Conservation (phyloP, 2,888 invertebrate species). For the Phrixothrix hirtus region DNA sequence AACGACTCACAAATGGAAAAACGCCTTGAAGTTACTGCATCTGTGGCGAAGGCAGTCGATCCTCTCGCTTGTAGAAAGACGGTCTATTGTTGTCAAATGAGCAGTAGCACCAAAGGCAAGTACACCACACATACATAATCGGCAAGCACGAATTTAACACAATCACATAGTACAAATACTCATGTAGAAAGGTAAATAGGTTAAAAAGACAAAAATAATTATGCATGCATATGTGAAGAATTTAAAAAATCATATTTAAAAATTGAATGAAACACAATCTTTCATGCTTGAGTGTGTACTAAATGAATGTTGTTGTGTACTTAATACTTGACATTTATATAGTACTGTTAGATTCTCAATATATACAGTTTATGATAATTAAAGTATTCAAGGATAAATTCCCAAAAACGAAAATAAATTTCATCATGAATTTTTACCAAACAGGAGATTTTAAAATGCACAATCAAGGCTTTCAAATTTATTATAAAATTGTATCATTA, state of each 20-base stretch:
- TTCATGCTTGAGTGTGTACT: too few species aligned
- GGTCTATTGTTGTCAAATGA: conserved; percentile 43
- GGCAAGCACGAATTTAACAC: conserved; percentile 26
- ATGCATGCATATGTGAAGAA: neutral
- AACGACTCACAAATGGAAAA: conserved; percentile 38
- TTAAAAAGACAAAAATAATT: neutral
- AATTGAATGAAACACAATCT: neutral
- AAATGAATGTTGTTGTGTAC: too few species aligned
- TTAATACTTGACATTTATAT: too few species aligned
- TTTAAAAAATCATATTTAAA: neutral
- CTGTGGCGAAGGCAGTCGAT: conserved; percentile 48
- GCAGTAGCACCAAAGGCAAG: conserved; percentile 34
- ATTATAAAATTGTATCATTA: too few species aligned
- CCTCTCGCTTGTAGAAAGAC: conserved; percentile 52
- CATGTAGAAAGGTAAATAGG: neutral
- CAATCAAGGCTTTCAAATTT: too few species aligned
- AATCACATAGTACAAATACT: conserved; percentile 20
- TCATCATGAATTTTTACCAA: too few species aligned
- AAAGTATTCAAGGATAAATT: too few species aligned
- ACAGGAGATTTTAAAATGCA: too few species aligned
- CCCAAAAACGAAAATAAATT: neutral
- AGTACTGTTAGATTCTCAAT: too few species aligned
- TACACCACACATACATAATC: conserved; percentile 33
- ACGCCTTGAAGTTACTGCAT: conserved; percentile 50
- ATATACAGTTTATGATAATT: too few species aligned